Evolutionary conservation across 1,140 invertebrate species (phyloP), one percentile per base, ranked within the genome.

Genomic region (Drosophila mojavensis): DNA sequence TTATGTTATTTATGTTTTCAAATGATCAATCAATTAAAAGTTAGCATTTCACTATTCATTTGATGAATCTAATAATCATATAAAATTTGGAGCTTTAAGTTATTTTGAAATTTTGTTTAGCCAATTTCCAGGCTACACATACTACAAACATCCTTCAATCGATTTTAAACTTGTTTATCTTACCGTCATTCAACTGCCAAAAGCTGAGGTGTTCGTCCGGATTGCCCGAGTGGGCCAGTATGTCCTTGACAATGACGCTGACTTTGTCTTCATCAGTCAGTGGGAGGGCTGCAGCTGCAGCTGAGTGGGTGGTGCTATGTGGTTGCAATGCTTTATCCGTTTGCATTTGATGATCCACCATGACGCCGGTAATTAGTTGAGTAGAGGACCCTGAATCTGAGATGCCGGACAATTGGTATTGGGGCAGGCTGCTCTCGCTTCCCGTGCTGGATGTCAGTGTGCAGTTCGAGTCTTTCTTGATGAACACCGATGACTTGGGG

Each of bases 191-290:
- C 9, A 26, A 73, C 41, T 89, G 85, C 84, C 71, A 84, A 24
- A 89, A 89, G 50, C 70, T 84, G 3, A 89, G 73, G 48, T 80
- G 73, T 7, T 88, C 84, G 0, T 90, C 85, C 5, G 81, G 43
- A 66, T 78, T 74, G 53, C 74, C 81, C 3, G 84, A 75, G 24
- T 84, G 59, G 6, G 84, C 84, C 17, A 89, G 48, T 45, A 89
- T 81, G 7, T 84, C 80, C 71, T 89, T 89, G 9, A 89, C 84
- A 73, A 89, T 84, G 6, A 84, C 81, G 41, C 85, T 89, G 36
- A 89, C 81, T 48, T 89, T 81, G 47, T 89, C 78, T 55, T 89
- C 83, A 24, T 84, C 81, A 1, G 78, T 80, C 7, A 63, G 9
- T 4, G 68, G 60, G 0, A 39, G 5, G 20, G 53, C 45, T 26